Conservation (phyloP, 2,113 vertebrate species). For the Pao palembangensis region DNA sequence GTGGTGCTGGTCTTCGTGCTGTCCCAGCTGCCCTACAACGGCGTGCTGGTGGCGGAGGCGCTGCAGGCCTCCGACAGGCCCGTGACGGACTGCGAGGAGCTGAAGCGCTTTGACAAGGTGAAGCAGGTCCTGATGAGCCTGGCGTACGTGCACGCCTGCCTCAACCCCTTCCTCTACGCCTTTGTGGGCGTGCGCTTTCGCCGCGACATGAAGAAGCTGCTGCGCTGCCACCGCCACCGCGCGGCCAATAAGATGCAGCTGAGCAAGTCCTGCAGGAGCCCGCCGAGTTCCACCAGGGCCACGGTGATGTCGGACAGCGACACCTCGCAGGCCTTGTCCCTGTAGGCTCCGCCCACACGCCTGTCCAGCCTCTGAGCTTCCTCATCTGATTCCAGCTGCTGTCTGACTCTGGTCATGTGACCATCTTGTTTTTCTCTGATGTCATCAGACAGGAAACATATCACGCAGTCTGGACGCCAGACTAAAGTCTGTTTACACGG, state of each 20-base stretch:
- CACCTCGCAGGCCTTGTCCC: slow-evolving; percentile 70
- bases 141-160: slow-evolving; percentile 84
- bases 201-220: slow-evolving; percentile 64
- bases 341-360: slow-evolving; percentile 51
- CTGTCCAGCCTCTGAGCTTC: too few relatives aligned
- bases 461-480: neutral
- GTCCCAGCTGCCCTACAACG: slow-evolving; percentile 84
- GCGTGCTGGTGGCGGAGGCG: slow-evolving; percentile 75
- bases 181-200: slow-evolving; percentile 84
- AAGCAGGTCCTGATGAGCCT: slow-evolving; percentile 80
- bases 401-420: neutral
- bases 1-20: slow-evolving; percentile 79
- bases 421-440: neutral
- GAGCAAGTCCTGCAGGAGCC: slow-evolving; percentile 15
- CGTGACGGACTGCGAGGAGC: slow-evolving; percentile 61
- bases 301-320: slow-evolving; percentile 69
- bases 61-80: slow-evolving; percentile 52
- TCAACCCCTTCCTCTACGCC: slow-evolving; percentile 86
- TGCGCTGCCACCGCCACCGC: slow-evolving; percentile 46
- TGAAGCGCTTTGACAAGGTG: slow-evolving; percentile 55
- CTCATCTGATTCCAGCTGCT: neutral
- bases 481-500: too few relatives aligned
- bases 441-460: too few relatives aligned
- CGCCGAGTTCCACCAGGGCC: slow-evolving; percentile 18
- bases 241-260: neutral